Evolutionary conservation across 2,797 vertebrate species (phyloP).

Genomic region (Chaenodraco wilsoni): DNA sequence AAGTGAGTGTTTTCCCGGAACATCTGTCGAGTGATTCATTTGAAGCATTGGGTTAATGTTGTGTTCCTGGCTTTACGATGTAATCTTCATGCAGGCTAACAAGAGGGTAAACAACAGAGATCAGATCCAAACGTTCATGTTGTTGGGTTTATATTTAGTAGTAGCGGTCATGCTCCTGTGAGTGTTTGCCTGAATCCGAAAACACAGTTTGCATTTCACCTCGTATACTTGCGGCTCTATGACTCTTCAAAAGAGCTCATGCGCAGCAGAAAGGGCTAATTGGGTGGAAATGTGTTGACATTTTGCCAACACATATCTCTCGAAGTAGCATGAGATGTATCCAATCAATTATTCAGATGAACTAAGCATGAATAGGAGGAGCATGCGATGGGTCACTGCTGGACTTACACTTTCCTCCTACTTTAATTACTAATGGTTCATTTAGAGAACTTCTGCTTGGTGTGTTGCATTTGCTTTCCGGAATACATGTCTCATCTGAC

Average conservation of each 20-base stretch:
- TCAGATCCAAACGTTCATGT: neutral
- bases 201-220: constrained; percentile 25
- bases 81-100: neutral
- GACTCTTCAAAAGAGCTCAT: constrained; percentile 38
- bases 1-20: constrained; percentile 40
- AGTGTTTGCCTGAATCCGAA: constrained; percentile 19
- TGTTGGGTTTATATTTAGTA: neutral
- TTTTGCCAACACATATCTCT: constrained; percentile 44
- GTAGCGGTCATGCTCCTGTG: constrained; percentile 19
- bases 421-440: constrained; percentile 11
- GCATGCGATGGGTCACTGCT: neutral
- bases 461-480: constrained; percentile 12
- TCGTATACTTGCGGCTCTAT: constrained; percentile 8
- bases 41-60: neutral
- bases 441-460: constrained; percentile 20
- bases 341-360: constrained; percentile 47
- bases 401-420: constrained; percentile 10
- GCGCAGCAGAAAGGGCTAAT: constrained; percentile 49
- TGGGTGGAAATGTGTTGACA: constrained; percentile 61
- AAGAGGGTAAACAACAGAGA: constrained; percentile 10
- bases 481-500: neutral
- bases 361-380: constrained; percentile 25
- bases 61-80: constrained; percentile 11
- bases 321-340: constrained; percentile 10
- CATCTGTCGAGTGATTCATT: constrained; percentile 37